Conservation (phyloP, 2,888 invertebrate genomes). For the Deroplatys truncata region DNA sequence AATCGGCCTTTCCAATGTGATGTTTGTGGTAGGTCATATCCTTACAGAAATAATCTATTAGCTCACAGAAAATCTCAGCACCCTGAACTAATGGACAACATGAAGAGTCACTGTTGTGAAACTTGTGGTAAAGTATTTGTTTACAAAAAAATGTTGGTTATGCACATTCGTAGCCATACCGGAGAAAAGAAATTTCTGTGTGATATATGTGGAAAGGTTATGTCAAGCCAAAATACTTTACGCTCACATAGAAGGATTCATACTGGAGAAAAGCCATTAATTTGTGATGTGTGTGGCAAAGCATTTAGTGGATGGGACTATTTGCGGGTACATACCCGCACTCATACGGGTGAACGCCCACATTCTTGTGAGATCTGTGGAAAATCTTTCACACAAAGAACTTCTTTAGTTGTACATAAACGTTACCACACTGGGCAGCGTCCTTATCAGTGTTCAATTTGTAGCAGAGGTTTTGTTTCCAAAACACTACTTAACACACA, state of each 20-base stretch:
- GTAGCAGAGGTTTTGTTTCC: constrained; percentile 20
- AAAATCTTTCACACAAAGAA: constrained; percentile 45
- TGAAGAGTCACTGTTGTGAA: constrained; percentile 37
- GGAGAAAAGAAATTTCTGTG: constrained; percentile 35
- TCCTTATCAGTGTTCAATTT: constrained; percentile 20
- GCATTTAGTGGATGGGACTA: constrained; percentile 55
- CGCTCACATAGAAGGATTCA: constrained; percentile 40
- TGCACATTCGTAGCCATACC: constrained; percentile 39
- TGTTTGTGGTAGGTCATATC: constrained; percentile 48
- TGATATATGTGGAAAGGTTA: constrained; percentile 28
- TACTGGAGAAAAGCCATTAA: constrained; percentile 52
- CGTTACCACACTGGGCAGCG: constrained; percentile 25
- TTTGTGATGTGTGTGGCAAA: constrained; percentile 55
- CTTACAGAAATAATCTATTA: constrained; percentile 52
- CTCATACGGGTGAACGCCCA: constrained; percentile 54
- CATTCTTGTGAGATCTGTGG: constrained; percentile 54
- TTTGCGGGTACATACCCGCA: constrained; percentile 51
- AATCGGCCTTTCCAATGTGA: constrained; percentile 45
- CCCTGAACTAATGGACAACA: constrained; percentile 35
- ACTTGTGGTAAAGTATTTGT: constrained; percentile 37
- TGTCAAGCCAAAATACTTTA: constrained; percentile 34
- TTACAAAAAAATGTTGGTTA: constrained; percentile 36
- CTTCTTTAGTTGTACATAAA: constrained; percentile 23
- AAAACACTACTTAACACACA: constrained; percentile 18
- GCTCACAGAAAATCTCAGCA: constrained; percentile 48